Evolutionary conservation across 2,113 vertebrate genomes (phyloP).

Genomic region (Lynx canadensis): DNA sequence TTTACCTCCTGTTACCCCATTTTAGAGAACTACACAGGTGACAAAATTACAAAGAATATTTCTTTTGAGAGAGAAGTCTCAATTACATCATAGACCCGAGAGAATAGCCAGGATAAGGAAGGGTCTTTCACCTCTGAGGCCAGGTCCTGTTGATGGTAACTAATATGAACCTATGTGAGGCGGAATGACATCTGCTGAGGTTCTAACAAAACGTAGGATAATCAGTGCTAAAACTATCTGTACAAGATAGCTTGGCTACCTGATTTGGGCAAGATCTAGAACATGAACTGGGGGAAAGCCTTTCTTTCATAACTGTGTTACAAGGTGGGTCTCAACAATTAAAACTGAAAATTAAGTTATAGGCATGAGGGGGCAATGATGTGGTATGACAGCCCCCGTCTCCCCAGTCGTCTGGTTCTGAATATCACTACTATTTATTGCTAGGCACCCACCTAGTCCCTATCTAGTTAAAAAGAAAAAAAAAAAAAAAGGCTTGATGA

Average conservation of each 20-base stretch:
- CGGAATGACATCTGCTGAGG: background rate
- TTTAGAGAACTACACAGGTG: background rate
- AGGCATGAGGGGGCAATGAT: background rate
- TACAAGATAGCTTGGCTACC: background rate
- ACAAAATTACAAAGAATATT: constrained; percentile 53
- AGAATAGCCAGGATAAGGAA: background rate
- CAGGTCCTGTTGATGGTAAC: background rate
- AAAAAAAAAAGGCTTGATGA: background rate
- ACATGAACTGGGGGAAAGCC: background rate
- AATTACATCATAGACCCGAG: constrained; percentile 47
- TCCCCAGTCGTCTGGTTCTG: background rate
- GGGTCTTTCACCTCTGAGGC: background rate
- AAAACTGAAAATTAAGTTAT: constrained; percentile 33
- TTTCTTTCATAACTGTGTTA: constrained; percentile 24
- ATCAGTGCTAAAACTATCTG: background rate
- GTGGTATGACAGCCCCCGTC: background rate
- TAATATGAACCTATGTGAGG: constrained; percentile 32
- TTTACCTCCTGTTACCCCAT: constrained; percentile 15
- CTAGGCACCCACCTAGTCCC: background rate
- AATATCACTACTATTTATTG: constrained; percentile 48
- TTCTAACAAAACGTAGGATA: constrained; percentile 1
- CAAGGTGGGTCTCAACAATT: constrained; percentile 18
- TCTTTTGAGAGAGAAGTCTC: constrained; percentile 17
- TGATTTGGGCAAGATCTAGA: constrained; percentile 26
- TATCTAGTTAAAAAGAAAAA: constrained; percentile 15